Evolutionary conservation across 2,113 vertebrate genomes (phyloP).

Genomic region (Bagarius yarrelli): DNA sequence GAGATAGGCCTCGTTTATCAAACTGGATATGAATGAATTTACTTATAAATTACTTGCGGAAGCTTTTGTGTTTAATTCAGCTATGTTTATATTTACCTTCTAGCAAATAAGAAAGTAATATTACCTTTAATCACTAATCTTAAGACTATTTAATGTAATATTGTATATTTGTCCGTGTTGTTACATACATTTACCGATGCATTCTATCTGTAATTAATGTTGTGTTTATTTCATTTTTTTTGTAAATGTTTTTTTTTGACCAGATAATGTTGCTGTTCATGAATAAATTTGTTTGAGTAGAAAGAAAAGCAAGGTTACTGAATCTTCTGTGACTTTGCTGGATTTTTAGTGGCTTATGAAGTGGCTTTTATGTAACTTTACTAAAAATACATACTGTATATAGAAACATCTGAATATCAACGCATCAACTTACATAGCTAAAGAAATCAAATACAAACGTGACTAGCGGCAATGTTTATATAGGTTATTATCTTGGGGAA

Average conservation of each 20-base stretch:
- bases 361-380: not conserved
- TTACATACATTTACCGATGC: no score
- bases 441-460: slow-evolving; percentile 8
- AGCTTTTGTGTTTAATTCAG: not conserved
- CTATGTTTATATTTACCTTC: no score
- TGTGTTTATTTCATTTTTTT: no score
- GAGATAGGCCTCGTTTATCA: not conserved
- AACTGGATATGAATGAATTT: not conserved
- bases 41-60: not conserved
- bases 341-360: not conserved
- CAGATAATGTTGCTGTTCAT: not conserved
- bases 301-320: not conserved
- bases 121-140: no score
- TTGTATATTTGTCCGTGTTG: no score
- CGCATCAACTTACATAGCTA: not conserved
- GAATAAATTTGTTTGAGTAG: not conserved
- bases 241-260: no score
- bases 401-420: not conserved
- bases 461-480: slow-evolving; percentile 11
- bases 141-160: no score
- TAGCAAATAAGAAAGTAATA: no score
- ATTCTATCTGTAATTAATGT: no score
- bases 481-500: slow-evolving; percentile 8
- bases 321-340: not conserved
- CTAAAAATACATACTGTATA: not conserved